Evolutionary conservation across 2,888 invertebrate species (phyloP), one percentile per base, ranked within the genome.

Genomic region (Leptinotarsa haldemani): DNA sequence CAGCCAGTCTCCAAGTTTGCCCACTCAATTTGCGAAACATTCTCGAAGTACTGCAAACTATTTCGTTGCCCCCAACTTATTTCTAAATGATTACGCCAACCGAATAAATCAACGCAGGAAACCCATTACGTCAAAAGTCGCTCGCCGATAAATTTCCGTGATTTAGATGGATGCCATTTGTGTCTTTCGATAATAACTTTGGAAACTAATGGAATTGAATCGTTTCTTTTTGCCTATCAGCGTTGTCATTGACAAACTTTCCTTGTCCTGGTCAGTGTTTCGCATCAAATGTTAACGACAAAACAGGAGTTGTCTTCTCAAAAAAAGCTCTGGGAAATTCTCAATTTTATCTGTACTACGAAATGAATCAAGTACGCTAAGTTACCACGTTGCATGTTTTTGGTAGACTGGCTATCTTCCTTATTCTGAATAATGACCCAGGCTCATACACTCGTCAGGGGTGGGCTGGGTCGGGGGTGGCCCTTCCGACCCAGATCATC

Each of bases 121-220:
- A 58, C 58, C 58, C 58, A 58, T 58, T 58, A 58, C 12, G 58
- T 58, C 58, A 58, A 25, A 58, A 58, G 58, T 58, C 58, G 58
- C 58, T 15, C 9, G 58, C 12, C 58, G 25, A 58, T 58, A 58
- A 58, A 58, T 58, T 58, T 25, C 16, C 16, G 25, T 58, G 58
- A 58, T 58, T 22, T 58, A 58, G 58, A 58, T 13, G 58, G 58
- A 58, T 58, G 58, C 20, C 25, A 15, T 22, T 58, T 58, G 58
- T 58, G 58, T 58, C 58, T 58, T 58, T 20, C 58, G 58, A 25
- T 58, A 58, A 58, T 58, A 58, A 58, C 58, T 58, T 58, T 58
- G 15, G 58, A 22, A 22, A 58, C 58, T 58, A 58, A 22, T 58
- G 58, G 22, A 58, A 58, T 58, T 58, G 58, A 58, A 22, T 25